These are phyloP conservation scores for Myotis daubentonii DNA, from an alignment of 2,797 vertebrate genomes.

Conservation along the genomic window DNA sequence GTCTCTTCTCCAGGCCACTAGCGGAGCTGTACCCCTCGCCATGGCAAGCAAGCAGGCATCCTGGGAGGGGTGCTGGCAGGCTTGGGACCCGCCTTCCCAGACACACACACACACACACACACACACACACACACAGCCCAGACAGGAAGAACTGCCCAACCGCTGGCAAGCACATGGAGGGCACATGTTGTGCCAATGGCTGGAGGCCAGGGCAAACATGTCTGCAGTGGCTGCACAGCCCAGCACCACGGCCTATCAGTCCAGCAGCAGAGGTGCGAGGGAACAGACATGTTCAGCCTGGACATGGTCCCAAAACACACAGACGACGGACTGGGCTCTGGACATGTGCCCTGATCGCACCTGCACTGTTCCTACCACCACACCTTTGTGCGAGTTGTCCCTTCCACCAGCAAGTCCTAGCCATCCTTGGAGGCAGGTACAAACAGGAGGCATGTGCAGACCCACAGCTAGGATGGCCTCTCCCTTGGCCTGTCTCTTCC, in stretches of 20 bases:
- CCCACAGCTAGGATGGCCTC: fast-evolving
- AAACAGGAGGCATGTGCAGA: not conserved
- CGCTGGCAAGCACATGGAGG: not conserved
- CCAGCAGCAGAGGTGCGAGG: not conserved
- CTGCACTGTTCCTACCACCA: not conserved
- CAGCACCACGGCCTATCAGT: not conserved
- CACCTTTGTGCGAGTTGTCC: not conserved
- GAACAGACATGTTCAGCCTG: slow-evolving; percentile 35
- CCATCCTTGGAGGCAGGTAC: fast-evolving
- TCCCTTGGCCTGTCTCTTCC: not conserved
- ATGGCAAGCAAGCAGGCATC: not conserved
- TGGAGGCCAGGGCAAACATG: not conserved
- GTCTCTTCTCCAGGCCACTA: not conserved
- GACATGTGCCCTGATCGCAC: not conserved
- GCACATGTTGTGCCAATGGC: slow-evolving; percentile 1
- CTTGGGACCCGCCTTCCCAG: not conserved
- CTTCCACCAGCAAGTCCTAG: not conserved
- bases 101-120: not conserved
- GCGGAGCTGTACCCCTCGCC: not conserved
- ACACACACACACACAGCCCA: not conserved
- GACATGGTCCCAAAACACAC: slow-evolving; percentile 60
- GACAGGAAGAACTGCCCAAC: not conserved
- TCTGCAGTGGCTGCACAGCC: not conserved
- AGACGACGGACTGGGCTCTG: not conserved
- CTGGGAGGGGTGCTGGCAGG: too few species aligned